phyloP scores from a whole-genome alignment of 2,797 vertebrate species.

The Phoeniculus purpureus region DNA sequence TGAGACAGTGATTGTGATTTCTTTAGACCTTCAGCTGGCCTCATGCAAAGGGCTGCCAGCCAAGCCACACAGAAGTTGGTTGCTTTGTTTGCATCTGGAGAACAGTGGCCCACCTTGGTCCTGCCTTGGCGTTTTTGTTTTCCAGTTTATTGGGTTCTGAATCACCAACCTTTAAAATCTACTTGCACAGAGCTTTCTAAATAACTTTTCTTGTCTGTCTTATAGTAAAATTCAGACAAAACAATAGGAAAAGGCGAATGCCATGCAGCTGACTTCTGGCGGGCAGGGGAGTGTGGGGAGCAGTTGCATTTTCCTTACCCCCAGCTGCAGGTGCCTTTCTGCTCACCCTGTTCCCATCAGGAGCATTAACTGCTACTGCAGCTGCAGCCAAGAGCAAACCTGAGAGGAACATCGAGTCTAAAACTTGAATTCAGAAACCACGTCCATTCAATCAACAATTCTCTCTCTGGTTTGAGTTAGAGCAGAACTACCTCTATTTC shows the following conservation, averaged over 20 bases:
- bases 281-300: background rate
- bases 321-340: background rate
- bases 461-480: background rate
- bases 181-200: background rate
- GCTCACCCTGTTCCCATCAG: background rate
- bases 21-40: background rate
- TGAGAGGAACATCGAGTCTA: background rate
- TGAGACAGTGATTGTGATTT: background rate
- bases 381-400: background rate
- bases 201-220: background rate
- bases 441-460: background rate
- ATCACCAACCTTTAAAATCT: background rate
- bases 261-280: background rate
- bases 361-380: background rate
- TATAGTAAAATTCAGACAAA: background rate
- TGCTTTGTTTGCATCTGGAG: background rate
- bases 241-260: background rate
- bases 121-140: background rate
- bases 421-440: background rate
- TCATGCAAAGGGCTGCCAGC: background rate
- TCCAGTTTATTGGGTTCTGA: background rate
- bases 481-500: no score
- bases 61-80: background rate
- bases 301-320: accelerated
- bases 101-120: accelerated